A percentile compares a stretch with the other conserved stretches of the same genome.
Evolutionary conservation across 2,797 vertebrate genomes (phyloP).

Genomic region (Taenioides sp.): DNA sequence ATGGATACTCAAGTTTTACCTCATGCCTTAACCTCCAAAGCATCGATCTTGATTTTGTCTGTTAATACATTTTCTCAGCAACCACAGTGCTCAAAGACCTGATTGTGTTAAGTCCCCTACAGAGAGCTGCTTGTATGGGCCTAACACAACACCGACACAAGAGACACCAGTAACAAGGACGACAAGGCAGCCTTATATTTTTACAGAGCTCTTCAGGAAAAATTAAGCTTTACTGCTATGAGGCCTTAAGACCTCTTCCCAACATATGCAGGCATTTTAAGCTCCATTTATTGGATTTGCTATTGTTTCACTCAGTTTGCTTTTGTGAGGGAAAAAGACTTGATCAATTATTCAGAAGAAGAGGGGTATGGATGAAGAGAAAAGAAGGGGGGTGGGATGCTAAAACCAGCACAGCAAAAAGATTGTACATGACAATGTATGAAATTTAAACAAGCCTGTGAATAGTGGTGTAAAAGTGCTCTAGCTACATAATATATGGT

Average conservation of each 20-base stretch:
- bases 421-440: slow-evolving; percentile 17
- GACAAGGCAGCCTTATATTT: slow-evolving; percentile 65
- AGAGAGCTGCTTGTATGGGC: slow-evolving; percentile 56
- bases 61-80: slow-evolving; percentile 31
- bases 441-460: slow-evolving; percentile 27
- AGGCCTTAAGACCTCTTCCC: slow-evolving; percentile 14
- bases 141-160: slow-evolving; percentile 36
- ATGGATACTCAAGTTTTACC: neutral
- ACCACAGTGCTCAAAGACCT: slow-evolving; percentile 54
- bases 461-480: neutral
- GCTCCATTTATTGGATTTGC: slow-evolving; percentile 49
- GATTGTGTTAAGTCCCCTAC: slow-evolving; percentile 60
- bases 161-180: slow-evolving; percentile 42
- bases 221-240: slow-evolving; percentile 32
- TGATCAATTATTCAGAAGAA: slow-evolving; percentile 78
- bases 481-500: neutral
- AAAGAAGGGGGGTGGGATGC: slow-evolving; percentile 25
- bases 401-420: slow-evolving; percentile 30
- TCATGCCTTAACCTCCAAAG: slow-evolving; percentile 7
- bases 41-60: slow-evolving; percentile 32
- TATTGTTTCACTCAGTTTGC: slow-evolving; percentile 53
- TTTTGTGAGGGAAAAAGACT: slow-evolving; percentile 59
- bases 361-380: slow-evolving; percentile 48
- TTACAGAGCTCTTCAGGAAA: slow-evolving; percentile 36
- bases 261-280: slow-evolving; percentile 30